Base-by-base conservation (phyloP, 2,888 invertebrate genomes). In the Meiosimyza decipiens region DNA sequence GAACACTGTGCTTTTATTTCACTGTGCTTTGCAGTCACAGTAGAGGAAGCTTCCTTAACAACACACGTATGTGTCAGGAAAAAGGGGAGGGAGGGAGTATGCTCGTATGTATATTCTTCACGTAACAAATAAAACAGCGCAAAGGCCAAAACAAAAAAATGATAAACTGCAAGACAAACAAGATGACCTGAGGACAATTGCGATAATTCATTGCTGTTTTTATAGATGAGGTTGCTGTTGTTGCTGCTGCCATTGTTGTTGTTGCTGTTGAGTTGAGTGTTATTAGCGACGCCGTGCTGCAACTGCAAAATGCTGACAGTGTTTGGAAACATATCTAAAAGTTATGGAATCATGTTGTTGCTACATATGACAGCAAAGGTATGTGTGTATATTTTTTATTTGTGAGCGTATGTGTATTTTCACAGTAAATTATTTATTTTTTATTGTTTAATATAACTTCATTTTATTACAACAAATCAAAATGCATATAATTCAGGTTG, bases 121-220 rank as follows among this genome's bases (percentile, higher is more conserved):
- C 16, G 51, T 40, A 40, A 55, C 54, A 54, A 67, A 47, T 15
- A 16, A 51, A 66, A 67, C 9, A 7, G 16, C 16, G 52, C 47
- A 33, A 62, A 67, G 11, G 6, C 22, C 68, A 69, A 28, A 28
- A 16, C 50, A 51, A 57, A 54, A 69, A 64, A 52, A 80, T 81
- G 82, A 84, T 83, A 82, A 82, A 82, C 80, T 82, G 80, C 80
- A 81, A 80, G 79, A 82, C 85, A 85, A 86, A 83, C 83, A 83
- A 83, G 82, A 84, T 84, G 84, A 83, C 86, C 86, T 78, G 80
- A 82, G 86, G 85, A 84, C 85, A 85, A 84, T 85, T 85, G 83
- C 84, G 84, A 86, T 86, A 85, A 86, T 86, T 85, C 83, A 86
- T 85, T 85, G 84, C 79, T 82, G 49, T 49, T 6, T 33, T 15